Base-by-base conservation (phyloP, 2,888 invertebrate species). In the Lycia hirtaria region DNA sequence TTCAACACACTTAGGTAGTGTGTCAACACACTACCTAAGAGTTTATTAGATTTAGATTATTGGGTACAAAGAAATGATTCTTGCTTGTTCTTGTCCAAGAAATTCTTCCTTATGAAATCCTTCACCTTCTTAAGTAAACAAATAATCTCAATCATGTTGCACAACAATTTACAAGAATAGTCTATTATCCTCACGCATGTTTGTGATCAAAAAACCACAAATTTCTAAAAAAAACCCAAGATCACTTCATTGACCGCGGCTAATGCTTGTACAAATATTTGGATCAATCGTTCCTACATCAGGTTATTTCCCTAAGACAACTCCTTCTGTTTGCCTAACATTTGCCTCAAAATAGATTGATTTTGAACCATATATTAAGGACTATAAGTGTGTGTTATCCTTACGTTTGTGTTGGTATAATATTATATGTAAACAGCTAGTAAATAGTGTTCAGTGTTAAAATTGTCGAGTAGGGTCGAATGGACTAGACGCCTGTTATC, bases 401-500 rank as follows among this genome's bases (percentile, higher is more conserved):
- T 17, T 20, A 43, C 17, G 19, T 43, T 10, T 26, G 17, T 15
- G 15, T 3, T 59, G 33, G 20, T 40, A 37, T 30, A 20, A 47
- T 33, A 41, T 30, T 14, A n/a, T 52, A 17, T 33, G 17, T 48
- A 54, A 5, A n/a, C n/a, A n/a, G n/a, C n/a, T n/a, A n/a, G 56
- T 54, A 65, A 65, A 65, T 22, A 59, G 10, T 33, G 12, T 28
- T 40, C 38, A 20, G 50, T 57, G 62, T 50, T 52, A 66, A 64
- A 65, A 62, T 63, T 61, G 35, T 50, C 67, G 57, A 19, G 41
- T 38, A 58, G 35, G 48, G 33, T 62, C 57, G 62, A 65, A 66
- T 68, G 62, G 64, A 66, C 67, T 63, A 26, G 56, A 43, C 28
- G 40, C 40, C 41, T 53, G 14, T 53, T 17, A 56, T 28, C 35